phyloP scores from a whole-genome alignment of 1,140 invertebrate species.

The Archegozetes longisetosus region DNA sequence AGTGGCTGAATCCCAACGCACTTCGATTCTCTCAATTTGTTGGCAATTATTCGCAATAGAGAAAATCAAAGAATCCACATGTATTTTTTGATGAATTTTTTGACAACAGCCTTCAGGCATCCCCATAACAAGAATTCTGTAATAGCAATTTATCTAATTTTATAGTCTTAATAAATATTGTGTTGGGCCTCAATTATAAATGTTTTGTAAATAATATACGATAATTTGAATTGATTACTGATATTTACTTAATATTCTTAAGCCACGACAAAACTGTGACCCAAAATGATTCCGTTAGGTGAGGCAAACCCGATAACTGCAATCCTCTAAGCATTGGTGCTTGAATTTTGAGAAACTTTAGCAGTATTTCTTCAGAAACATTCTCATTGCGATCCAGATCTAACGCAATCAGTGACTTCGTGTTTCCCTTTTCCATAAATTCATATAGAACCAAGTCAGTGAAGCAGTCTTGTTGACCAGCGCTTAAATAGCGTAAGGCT shows the following conservation, averaged over 20 bases:
- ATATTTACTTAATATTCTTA: conserved; percentile 64
- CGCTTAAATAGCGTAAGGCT: conserved; percentile 69
- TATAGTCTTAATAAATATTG: too few relatives aligned
- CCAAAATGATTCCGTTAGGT: conserved; percentile 94
- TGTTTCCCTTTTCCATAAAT: conserved; percentile 74
- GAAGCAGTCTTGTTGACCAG: conserved; percentile 92
- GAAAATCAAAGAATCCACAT: conserved; percentile 93
- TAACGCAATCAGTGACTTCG: conserved; percentile 64
- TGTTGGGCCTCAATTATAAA: too few relatives aligned
- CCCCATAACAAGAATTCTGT: conserved; percentile 88
- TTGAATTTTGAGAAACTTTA: conserved; percentile 73
- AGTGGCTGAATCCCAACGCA: conserved; percentile 96
- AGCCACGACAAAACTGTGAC: conserved; percentile 73
- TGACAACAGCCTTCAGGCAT: conserved; percentile 87
- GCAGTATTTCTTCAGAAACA: conserved; percentile 74
- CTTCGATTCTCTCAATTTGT: conserved; percentile 72
- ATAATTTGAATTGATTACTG: conserved; percentile 2
- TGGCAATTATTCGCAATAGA: conserved; percentile 85
- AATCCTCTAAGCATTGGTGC: conserved; percentile 74
- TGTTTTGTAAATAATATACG: too few relatives aligned
- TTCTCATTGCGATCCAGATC: conserved; percentile 91
- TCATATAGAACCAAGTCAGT: conserved; percentile 49
- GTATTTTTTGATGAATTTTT: conserved; percentile 61
- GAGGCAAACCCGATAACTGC: conserved; percentile 82
- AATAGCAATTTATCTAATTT: too few relatives aligned